Evolutionary conservation across 2,888 invertebrate species (phyloP).

Genomic region (Platypus cylindrus): DNA sequence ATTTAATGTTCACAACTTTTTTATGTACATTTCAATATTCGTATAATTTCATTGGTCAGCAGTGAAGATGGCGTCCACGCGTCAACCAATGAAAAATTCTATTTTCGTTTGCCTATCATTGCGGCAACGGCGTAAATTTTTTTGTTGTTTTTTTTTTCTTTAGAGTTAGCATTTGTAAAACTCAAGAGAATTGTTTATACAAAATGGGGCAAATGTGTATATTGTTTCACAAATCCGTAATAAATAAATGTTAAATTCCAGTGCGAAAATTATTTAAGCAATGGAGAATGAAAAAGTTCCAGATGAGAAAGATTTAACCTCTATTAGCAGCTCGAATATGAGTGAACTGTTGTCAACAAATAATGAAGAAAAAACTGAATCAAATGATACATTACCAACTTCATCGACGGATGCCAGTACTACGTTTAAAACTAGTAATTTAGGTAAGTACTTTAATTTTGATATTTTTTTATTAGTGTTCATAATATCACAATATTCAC

Average conservation of each 20-base stretch:
- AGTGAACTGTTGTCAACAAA: constrained; percentile 27
- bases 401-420: constrained; percentile 30
- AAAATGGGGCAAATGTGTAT: constrained; percentile 11
- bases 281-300: constrained; percentile 18
- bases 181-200: constrained; percentile 14
- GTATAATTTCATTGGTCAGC: no score
- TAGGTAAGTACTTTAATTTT: constrained; percentile 15
- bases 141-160: constrained; percentile 12
- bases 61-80: no score
- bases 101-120: no score
- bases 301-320: constrained; percentile 27
- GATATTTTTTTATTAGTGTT: constrained; percentile 1
- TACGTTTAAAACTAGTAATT: constrained; percentile 16
- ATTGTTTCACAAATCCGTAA: no score
- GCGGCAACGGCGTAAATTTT: constrained; percentile 7
- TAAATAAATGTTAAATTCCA: no score
- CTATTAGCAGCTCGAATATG: constrained; percentile 22
- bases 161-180: constrained; percentile 11
- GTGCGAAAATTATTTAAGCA: constrained; percentile 5
- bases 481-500: no score
- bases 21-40: no score
- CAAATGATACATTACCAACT: constrained; percentile 29
- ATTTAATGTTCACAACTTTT: no score
- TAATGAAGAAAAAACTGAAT: constrained; percentile 27
- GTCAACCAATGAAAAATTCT: no score